Conservation (phyloP, 2,113 vertebrate genomes). For the Myotis davidii region DNA sequence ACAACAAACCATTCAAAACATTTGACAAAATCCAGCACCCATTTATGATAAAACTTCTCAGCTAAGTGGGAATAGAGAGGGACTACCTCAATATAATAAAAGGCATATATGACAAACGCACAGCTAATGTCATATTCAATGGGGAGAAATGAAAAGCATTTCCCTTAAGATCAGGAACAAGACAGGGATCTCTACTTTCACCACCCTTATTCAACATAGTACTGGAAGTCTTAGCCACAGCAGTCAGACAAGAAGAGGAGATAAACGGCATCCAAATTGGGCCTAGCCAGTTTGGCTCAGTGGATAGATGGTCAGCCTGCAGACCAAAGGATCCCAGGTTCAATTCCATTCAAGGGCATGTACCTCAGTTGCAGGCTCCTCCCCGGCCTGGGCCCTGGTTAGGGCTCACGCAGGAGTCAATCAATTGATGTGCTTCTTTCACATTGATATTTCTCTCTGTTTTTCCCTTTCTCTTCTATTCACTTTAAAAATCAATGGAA, state of each 20-base stretch:
- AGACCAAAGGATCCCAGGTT: too few species aligned
- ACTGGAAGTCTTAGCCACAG: background rate
- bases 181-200: background rate
- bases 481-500: too few species aligned
- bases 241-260: background rate
- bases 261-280: background rate
- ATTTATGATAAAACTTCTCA: background rate
- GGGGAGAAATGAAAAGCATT: background rate
- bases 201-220: background rate
- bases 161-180: background rate
- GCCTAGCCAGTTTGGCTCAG: too few species aligned
- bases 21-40: background rate
- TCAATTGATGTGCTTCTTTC: too few species aligned
- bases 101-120: background rate
- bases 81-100: background rate
- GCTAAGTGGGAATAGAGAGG: background rate
- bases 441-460: too few species aligned
- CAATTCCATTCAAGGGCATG: too few species aligned
- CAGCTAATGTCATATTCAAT: background rate
- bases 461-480: too few species aligned
- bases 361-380: too few species aligned
- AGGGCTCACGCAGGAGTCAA: too few species aligned
- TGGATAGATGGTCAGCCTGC: too few species aligned
- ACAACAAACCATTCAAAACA: background rate
- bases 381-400: too few species aligned